Evolutionary conservation across 2,888 invertebrate genomes (phyloP).

Genomic region (Tillus elongatus): DNA sequence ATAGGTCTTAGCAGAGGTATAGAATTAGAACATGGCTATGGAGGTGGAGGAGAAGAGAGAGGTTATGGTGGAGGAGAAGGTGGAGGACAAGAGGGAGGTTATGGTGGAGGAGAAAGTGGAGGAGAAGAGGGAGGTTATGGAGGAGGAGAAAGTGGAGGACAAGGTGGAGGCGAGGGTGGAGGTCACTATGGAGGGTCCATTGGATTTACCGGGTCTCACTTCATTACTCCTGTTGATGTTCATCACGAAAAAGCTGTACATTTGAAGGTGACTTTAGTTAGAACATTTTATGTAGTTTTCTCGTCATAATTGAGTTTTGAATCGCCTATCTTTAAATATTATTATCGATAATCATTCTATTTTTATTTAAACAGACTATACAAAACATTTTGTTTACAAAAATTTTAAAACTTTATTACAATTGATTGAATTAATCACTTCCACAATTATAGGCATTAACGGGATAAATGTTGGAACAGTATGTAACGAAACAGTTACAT

Average conservation of each 20-base stretch:
- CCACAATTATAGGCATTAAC: no score
- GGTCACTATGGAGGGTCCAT: constrained; percentile 14
- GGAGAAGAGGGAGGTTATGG: constrained; percentile 14
- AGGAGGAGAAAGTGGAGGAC: constrained; percentile 14
- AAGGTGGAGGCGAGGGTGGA: constrained; percentile 17
- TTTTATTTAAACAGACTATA: no score
- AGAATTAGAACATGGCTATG: constrained; percentile 20
- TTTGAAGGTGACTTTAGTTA: constrained; percentile 26
- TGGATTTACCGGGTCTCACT: constrained; percentile 28
- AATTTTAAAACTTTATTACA: no score
- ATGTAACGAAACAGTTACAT: no score
- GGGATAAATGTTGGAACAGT: no score
- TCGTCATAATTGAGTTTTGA: no score
- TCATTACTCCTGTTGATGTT: constrained; percentile 30
- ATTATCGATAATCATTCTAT: no score
- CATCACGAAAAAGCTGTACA: constrained; percentile 32
- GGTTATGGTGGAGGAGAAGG: constrained; percentile 14
- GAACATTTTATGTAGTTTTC: not conserved
- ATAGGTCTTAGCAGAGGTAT: constrained; percentile 27
- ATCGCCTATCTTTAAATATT: no score
- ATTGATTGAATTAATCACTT: no score
- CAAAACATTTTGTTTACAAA: no score
- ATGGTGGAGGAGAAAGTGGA: constrained; percentile 12
- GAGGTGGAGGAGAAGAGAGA: constrained; percentile 14
- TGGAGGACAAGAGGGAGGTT: constrained; percentile 12